A percentile compares a stretch with the other conserved stretches of the same genome.
Conservation (phyloP, 1,140 invertebrate species). For the Cydia strobilella region DNA sequence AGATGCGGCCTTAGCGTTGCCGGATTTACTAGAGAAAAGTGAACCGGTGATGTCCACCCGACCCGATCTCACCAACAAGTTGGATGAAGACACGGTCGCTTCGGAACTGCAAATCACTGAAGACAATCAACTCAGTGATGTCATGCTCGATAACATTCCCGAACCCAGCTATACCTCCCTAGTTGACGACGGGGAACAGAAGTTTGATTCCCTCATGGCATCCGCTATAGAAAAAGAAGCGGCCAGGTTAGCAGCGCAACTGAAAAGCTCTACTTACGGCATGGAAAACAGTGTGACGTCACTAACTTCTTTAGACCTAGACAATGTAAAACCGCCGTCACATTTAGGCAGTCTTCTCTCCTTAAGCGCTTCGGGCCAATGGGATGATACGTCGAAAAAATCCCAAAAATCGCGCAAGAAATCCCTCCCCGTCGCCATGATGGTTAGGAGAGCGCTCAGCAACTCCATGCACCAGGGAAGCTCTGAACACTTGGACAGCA, state of each 20-base stretch:
- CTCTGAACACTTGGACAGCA: slow-evolving; percentile 82
- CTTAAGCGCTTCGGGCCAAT: slow-evolving; percentile 81
- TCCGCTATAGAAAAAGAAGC: slow-evolving; percentile 86
- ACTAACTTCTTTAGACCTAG: slow-evolving; percentile 83
- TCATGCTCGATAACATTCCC: slow-evolving; percentile 55
- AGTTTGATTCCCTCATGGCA: slow-evolving; percentile 65
- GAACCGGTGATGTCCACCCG: slow-evolving; percentile 51
- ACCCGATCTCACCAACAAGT: slow-evolving; percentile 67
- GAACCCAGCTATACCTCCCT: slow-evolving; percentile 62
- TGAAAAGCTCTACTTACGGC: slow-evolving; percentile 68
- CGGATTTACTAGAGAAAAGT: slow-evolving; percentile 74
- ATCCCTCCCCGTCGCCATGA: slow-evolving; percentile 84
- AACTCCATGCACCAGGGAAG: slow-evolving; percentile 82
- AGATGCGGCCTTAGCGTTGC: slow-evolving; percentile 58
- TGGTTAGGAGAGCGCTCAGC: slow-evolving; percentile 85
- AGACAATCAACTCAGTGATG: slow-evolving; percentile 44
- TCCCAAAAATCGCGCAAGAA: slow-evolving; percentile 81
- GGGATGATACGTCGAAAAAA: slow-evolving; percentile 69
- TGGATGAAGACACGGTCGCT: slow-evolving; percentile 41
- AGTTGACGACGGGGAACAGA: slow-evolving; percentile 59
- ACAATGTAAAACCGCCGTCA: slow-evolving; percentile 89
- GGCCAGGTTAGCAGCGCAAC: slow-evolving; percentile 84
- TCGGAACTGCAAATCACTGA: slow-evolving; percentile 38
- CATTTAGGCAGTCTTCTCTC: slow-evolving; percentile 85
- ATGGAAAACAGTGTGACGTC: slow-evolving; percentile 82